phyloP scores from a whole-genome alignment of 2,797 vertebrate genomes.

The Manis crassicaudata region DNA sequence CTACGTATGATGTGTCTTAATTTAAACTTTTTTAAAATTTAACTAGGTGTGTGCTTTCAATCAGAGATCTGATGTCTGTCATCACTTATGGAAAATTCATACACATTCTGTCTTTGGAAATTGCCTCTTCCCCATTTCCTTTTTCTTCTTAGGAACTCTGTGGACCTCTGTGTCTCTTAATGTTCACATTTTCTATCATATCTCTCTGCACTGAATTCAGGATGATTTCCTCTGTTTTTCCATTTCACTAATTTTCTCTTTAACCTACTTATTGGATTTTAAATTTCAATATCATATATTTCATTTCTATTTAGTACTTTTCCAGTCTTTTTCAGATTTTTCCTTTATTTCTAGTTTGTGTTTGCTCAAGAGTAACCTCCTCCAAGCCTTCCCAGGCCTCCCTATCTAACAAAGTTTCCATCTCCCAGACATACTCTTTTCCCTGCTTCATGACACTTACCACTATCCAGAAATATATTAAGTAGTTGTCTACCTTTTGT shows the following conservation, averaged over 20 bases:
- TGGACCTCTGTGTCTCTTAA: not conserved
- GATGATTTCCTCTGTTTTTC: not conserved
- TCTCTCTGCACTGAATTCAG: not conserved
- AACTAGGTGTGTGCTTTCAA: not conserved
- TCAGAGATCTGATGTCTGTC: not conserved
- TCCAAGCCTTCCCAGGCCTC: not conserved
- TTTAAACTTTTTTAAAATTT: not conserved
- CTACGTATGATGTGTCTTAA: not conserved
- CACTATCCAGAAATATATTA: not conserved
- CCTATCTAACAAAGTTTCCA: not conserved
- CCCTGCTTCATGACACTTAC: not conserved
- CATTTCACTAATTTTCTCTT: slow-evolving; percentile 28
- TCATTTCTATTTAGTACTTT: slow-evolving; percentile 27
- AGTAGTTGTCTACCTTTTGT: not conserved
- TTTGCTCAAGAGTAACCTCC: not conserved
- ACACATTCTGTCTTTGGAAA: not conserved
- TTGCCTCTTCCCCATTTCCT: not conserved
- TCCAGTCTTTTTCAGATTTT: not conserved
- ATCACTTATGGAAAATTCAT: slow-evolving; percentile 20
- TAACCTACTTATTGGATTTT: not conserved
- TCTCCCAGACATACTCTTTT: not conserved
- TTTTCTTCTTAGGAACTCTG: not conserved
- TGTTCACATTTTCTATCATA: not conserved
- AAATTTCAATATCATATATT: not conserved
- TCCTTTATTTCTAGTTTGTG: not conserved